Base-by-base conservation (phyloP, 2,888 invertebrate genomes). In the Caenorhabditis sp. region DNA sequence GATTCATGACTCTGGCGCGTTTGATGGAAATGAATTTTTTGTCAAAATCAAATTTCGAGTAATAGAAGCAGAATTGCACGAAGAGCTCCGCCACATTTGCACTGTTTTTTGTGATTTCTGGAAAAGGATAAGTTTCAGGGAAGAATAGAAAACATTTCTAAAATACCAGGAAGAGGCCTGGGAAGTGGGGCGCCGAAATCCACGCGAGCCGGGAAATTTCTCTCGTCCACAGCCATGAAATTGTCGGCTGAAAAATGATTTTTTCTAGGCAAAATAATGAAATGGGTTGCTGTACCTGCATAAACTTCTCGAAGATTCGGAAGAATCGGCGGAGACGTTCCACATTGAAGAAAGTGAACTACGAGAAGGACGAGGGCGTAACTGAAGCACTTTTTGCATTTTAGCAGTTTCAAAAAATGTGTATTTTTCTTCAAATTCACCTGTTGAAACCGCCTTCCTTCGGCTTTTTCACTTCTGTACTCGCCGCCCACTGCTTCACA, bases 261-360 rank as follows among this genome's bases (percentile, higher is more conserved):
- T 52, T 8, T 9, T 32, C 32, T 26, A 8, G 11, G 24, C n/a
- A 30, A 37, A 20, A 50, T 22, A 17, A 24, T 24, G 11, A 39
- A n/a, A 9, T 43, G 32, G 17, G 15, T 35, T 26, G 27, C 22
- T 20, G 2, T 35, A 71, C 73, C 53, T 61, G 15, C 24, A 41
- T 70, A 82, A 7, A 85, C 39, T 8, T 62, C 24, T 39, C 84
- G 84, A 7, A 89, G 70, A 79, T 89, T 85, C 2, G 89, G 88
- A 22, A 89, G 68, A 20, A 89, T 79, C 6, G 86, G 84, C 7
- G 87, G 87, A 7, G 15, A n/a, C 3, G 81, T 75, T 0, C 79
- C 88, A 46, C 80, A 81, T 61, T 89, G 89, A 30, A 89, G 79
- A 53, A 82, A 89, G 61, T 89, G 89, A 11, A 89, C 55, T 0